Evolutionary conservation across 2,888 invertebrate genomes (phyloP), one percentile per base, ranked within the genome.

Genomic region (Eristalinus sepulchralis): DNA sequence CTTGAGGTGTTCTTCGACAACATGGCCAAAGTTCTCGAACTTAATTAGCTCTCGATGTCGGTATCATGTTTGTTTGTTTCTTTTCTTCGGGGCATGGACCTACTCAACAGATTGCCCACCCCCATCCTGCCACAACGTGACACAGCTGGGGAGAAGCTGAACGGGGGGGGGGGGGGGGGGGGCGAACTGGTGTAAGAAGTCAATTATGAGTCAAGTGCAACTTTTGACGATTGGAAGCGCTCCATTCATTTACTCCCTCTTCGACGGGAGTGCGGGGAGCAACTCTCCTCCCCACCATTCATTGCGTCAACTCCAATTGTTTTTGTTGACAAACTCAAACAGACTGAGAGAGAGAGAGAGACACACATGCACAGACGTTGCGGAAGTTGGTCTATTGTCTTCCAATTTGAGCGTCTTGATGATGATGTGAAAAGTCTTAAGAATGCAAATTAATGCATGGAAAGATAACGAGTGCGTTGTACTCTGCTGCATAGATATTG

Each of bases 1-100:
- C 47, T 17, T 8, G 17, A 47, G 47, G 47, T 47, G 47, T 47
- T 47, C 27, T 47, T 17, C 17, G 47, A 47, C n/a, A n/a, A 39
- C n/a, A 5, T 39, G 39, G 47, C 47, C 17, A 47, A 47, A 47
- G 47, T 47, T 47, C 47, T 17, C 76, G 47, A 84, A 76, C 80
- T 84, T 80, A 80, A 84, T 84, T 84, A 79, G 79, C 55, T 79
- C 66, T 53, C 24, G 73, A 79, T 75, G 70, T 39, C 73, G 67
- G 53, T 33, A 17, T 17, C 47, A 47, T n/a, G 47, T 47, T 47
- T 47, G 47, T 47, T 47, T 47, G 47, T 47, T 47, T 47, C 47
- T 47, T 17, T n/a, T n/a, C 47, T 17, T 6, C 47, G 47, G 47
- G 47, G 47, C 47, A 47, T n/a, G 47, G 47, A 1, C 4, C 17